These are phyloP conservation scores for Leptopilina boulardi DNA, from an alignment of 1,140 invertebrate genomes.

Conservation along the genomic window DNA sequence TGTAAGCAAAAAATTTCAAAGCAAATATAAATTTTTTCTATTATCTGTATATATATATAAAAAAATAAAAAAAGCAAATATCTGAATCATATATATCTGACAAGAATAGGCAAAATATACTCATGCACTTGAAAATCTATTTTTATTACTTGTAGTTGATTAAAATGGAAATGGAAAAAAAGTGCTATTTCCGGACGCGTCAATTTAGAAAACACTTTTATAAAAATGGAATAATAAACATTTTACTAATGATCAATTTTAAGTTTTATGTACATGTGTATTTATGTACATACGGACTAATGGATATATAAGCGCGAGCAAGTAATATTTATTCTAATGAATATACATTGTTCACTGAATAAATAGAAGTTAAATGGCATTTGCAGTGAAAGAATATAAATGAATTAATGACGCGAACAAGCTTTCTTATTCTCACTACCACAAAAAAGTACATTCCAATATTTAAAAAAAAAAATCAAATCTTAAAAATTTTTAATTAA, in stretches of 20 bases:
- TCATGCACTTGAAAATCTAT: constrained; percentile 25
- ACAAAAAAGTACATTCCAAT: background rate
- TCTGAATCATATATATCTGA: constrained; percentile 20
- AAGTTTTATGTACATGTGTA: constrained; percentile 1
- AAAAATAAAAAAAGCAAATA: background rate
- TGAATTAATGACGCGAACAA: background rate
- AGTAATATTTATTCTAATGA: constrained; percentile 21
- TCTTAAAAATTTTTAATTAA: background rate
- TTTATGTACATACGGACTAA: background rate
- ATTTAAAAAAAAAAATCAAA: too few species aligned
- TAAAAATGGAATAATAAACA: constrained; percentile 10
- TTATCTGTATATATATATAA: background rate
- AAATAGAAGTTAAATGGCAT: background rate
- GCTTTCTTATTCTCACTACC: background rate
- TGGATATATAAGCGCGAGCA: background rate
- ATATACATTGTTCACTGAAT: background rate
- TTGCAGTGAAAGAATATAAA: background rate
- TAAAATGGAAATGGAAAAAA: constrained; percentile 22
- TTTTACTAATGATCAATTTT: background rate
- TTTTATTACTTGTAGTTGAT: background rate
- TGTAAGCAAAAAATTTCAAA: background rate
- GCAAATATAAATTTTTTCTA: background rate
- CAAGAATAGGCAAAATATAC: constrained; percentile 13
- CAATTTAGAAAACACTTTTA: background rate
- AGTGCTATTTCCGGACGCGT: constrained; percentile 6